A percentile compares a stretch with the other conserved stretches of the same genome.
These are phyloP conservation scores for Megalonaias nervosa DNA, from an alignment of 1,140 invertebrate species.

Conservation along the genomic window DNA sequence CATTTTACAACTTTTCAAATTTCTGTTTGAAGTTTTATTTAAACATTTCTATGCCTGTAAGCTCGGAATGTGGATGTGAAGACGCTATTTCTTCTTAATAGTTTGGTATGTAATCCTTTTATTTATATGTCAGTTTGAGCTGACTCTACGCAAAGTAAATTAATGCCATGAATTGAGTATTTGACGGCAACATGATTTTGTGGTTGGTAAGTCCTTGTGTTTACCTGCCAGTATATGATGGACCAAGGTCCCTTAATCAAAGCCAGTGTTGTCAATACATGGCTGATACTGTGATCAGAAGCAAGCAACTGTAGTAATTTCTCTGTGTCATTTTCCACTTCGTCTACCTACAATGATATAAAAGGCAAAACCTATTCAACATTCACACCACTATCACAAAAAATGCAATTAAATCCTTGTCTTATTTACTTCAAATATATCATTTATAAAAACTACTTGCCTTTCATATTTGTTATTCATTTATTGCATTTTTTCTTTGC, in stretches of 20 bases:
- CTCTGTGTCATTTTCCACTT: slow-evolving; percentile 63
- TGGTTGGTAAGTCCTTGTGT: background rate
- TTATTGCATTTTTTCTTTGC: background rate
- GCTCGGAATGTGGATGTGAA: no score
- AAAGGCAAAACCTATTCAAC: slow-evolving; percentile 2
- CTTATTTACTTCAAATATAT: background rate
- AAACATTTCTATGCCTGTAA: no score
- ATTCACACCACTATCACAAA: background rate
- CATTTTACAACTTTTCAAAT: no score
- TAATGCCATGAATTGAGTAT: background rate
- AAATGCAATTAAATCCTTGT: background rate
- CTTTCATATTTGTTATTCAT: background rate
- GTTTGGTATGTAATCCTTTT: background rate
- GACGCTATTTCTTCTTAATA: background rate
- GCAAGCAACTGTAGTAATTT: slow-evolving; percentile 53
- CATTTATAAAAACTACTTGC: background rate
- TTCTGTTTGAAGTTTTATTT: no score
- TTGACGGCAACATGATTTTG: background rate
- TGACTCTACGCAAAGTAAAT: background rate
- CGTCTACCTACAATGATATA: slow-evolving; percentile 51
- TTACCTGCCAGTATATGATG: slow-evolving; percentile 83
- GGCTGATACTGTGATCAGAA: slow-evolving; percentile 47
- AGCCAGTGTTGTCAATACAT: slow-evolving; percentile 72
- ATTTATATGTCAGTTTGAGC: background rate
- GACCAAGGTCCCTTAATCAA: slow-evolving; percentile 86